Conservation (phyloP, 2,888 invertebrate genomes). For the Amiota communis region DNA sequence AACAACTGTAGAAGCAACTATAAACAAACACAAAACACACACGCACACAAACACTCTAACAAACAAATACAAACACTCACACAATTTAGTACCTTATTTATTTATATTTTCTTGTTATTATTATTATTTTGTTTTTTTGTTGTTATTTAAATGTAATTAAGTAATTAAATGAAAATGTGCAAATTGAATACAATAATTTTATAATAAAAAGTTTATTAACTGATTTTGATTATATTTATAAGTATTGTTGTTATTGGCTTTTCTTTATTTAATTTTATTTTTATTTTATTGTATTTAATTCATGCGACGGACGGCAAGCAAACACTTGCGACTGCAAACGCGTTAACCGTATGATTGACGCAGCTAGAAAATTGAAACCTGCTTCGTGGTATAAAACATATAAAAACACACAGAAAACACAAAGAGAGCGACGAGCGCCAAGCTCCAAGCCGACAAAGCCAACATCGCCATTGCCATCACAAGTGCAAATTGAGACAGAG, state of each 20-base stretch:
- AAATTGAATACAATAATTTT: no score
- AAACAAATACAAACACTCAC: conserved; percentile 23
- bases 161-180: no score
- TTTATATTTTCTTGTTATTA: conserved; percentile 2
- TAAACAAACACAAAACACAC: conserved; percentile 28
- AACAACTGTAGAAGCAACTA: neutral
- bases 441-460: conserved; percentile 7
- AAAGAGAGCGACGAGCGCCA: neutral
- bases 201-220: neutral
- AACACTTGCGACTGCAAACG: conserved; percentile 56
- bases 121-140: neutral
- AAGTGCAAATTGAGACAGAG: no score
- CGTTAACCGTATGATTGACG: conserved; percentile 65
- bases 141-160: neutral
- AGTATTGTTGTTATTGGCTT: conserved; percentile 16
- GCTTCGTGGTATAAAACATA: conserved; percentile 41
- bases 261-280: conserved; percentile 23
- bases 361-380: conserved; percentile 59
- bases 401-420: conserved; percentile 4
- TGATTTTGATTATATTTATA: neutral
- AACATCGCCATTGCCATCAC: no score
- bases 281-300: conserved; percentile 8
- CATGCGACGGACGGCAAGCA: neutral
- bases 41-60: conserved; percentile 5
- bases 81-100: conserved; percentile 7